These are phyloP conservation scores for Amiota minor DNA, from an alignment of 2,888 invertebrate species.

Conservation along the genomic window DNA sequence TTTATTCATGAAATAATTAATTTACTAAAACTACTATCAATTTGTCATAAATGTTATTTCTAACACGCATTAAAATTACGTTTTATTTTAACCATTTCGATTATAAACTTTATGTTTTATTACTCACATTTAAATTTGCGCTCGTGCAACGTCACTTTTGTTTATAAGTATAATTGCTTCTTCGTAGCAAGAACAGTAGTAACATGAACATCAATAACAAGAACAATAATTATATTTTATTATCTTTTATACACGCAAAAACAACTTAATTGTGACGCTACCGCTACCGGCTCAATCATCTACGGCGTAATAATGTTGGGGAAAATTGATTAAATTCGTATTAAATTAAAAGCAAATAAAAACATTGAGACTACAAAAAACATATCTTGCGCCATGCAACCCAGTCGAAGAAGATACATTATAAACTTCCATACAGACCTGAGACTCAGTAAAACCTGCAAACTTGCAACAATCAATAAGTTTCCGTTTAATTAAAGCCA, in stretches of 20 bases:
- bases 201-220: not conserved
- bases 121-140: too few species aligned
- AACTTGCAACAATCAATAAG: too few species aligned
- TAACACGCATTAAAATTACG: not conserved
- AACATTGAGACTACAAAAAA: not conserved
- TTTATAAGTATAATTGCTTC: too few species aligned
- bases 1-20: too few species aligned
- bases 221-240: slow-evolving; percentile 12
- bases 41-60: too few species aligned
- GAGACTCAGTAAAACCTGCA: too few species aligned
- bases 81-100: slow-evolving; percentile 5
- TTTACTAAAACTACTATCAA: too few species aligned
- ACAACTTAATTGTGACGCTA: not conserved
- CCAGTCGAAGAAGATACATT: not conserved
- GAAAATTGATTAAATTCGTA: slow-evolving; percentile 25
- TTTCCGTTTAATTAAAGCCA: not conserved
- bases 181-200: too few species aligned
- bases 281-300: not conserved
- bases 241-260: slow-evolving; percentile 20
- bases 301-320: slow-evolving; percentile 20
- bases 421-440: too few species aligned
- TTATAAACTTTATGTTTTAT: too few species aligned
- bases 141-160: too few species aligned
- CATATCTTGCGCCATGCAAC: not conserved
- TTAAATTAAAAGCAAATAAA: not conserved